A percentile compares a stretch with the other conserved stretches of the same genome.
Conservation (phyloP, 2,113 vertebrate species). For the Macrotus californicus region DNA sequence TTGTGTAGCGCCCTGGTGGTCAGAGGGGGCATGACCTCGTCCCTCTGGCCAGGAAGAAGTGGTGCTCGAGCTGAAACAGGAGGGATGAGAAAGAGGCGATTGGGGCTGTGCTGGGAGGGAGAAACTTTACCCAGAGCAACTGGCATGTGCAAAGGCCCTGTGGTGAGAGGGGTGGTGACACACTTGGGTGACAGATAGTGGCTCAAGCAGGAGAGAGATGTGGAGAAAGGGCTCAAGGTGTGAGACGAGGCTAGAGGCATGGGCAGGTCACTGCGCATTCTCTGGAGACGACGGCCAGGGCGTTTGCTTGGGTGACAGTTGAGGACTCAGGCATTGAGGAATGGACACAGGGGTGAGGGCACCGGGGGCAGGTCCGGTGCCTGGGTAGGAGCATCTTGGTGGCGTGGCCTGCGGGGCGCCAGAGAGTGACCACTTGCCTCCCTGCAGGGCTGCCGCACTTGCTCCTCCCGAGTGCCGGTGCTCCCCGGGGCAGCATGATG, state of each 20-base stretch:
- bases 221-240: not conserved
- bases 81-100: not conserved
- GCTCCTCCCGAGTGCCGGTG: not conserved
- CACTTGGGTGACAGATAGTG: not conserved
- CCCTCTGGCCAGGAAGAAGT: not conserved
- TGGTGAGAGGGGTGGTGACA: not conserved
- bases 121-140: not conserved
- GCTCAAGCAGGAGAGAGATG: not conserved
- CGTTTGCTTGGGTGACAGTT: not conserved
- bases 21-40: not conserved
- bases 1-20: accelerated
- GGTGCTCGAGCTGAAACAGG: not conserved
- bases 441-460: accelerated
- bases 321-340: not conserved
- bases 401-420: not conserved
- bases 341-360: not conserved
- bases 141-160: not conserved
- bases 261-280: not conserved
- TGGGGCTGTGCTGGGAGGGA: no score
- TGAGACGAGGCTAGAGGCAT: not conserved
- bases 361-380: not conserved
- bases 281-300: not conserved
- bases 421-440: not conserved
- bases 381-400: accelerated
- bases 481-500: accelerated